phyloP scores from a whole-genome alignment of 2,797 vertebrate species.

The Malacoctenus gilli region DNA sequence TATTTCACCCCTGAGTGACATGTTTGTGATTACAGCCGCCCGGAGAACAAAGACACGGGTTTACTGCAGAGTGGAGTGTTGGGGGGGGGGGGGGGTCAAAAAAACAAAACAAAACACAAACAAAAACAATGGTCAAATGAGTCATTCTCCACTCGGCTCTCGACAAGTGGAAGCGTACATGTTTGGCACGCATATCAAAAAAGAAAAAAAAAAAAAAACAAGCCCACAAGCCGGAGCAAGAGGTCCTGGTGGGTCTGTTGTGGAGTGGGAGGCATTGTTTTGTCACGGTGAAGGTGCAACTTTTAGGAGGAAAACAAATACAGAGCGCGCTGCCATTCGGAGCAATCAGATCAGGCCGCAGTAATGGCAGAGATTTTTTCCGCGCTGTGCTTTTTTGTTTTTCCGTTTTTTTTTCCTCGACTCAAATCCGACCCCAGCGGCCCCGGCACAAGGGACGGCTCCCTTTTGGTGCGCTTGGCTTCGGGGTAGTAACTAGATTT shows the following conservation, averaged over 20 bases:
- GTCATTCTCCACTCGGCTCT: slow-evolving; percentile 51
- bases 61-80: slow-evolving; percentile 38
- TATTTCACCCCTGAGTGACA: slow-evolving; percentile 58
- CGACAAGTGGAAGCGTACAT: slow-evolving; percentile 52
- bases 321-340: slow-evolving; percentile 27
- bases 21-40: slow-evolving; percentile 57
- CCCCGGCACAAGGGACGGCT: slow-evolving; percentile 12
- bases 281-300: slow-evolving; percentile 67
- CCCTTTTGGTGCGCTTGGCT: slow-evolving; percentile 17
- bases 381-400: too few species aligned
- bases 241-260: slow-evolving; percentile 60
- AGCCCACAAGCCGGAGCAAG: slow-evolving; percentile 61
- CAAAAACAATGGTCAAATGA: slow-evolving; percentile 53
- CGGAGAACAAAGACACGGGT: slow-evolving; percentile 47
- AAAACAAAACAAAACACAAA: slow-evolving; percentile 13
- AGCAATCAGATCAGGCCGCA: slow-evolving; percentile 28
- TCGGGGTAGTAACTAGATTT: slow-evolving; percentile 8
- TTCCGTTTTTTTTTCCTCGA: slow-evolving; percentile 64
- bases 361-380: slow-evolving; percentile 39
- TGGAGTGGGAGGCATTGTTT: slow-evolving; percentile 72
- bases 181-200: slow-evolving; percentile 60
- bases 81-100: neutral
- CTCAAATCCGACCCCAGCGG: slow-evolving; percentile 46
- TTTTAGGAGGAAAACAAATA: slow-evolving; percentile 61
- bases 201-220: slow-evolving; percentile 33